These are phyloP conservation scores for Lycocerus yunnanus DNA, from an alignment of 2,888 invertebrate species.

Conservation along the genomic window DNA sequence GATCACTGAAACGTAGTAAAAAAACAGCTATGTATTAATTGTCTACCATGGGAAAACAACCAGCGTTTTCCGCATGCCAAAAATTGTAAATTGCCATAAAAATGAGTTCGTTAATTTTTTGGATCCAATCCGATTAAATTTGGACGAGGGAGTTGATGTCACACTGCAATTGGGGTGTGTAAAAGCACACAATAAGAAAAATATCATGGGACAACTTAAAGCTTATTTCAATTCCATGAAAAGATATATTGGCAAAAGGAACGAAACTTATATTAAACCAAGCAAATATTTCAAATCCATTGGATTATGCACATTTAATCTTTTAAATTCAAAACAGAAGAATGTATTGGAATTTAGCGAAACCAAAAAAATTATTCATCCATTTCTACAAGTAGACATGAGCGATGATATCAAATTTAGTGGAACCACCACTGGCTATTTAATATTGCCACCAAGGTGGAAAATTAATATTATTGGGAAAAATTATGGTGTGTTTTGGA, in stretches of 20 bases:
- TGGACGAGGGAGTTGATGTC: not conserved
- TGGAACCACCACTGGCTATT: not conserved
- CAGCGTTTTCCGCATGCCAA: no score
- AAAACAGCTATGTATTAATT: not conserved
- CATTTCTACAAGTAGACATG: not conserved
- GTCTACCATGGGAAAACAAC: not conserved
- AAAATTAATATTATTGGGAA: not conserved
- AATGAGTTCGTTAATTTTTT: not conserved
- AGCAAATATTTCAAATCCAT: not conserved
- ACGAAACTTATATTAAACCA: not conserved
- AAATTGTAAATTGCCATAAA: not conserved
- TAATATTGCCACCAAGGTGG: not conserved
- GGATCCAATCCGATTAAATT: not conserved
- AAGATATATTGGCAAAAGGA: not conserved
- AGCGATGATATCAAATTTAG: not conserved
- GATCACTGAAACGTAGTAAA: not conserved
- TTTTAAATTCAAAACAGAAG: not conserved
- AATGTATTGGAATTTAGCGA: not conserved
- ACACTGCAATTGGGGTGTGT: not conserved
- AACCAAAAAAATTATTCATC: not conserved
- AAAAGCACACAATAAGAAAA: not conserved
- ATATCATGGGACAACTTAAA: not conserved
- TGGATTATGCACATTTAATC: not conserved
- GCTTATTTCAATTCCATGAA: not conserved
- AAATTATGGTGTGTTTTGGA: not conserved